Conservation (phyloP, 2,113 vertebrate species). For the Galbula dea region DNA sequence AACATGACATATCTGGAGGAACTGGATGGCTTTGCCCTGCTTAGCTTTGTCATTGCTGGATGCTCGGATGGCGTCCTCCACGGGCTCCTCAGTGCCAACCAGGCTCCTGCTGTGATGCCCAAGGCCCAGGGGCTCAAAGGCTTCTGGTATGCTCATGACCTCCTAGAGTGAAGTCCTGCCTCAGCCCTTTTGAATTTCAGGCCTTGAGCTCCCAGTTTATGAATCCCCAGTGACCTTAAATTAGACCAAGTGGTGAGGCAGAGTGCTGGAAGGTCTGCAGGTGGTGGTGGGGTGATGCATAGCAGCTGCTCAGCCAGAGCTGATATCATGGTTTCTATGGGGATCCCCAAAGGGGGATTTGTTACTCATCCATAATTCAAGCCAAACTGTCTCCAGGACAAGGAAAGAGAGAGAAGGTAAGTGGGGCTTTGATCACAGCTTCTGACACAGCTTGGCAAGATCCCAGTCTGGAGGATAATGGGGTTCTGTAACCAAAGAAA, state of each 20-base stretch:
- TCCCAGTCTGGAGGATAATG: neutral
- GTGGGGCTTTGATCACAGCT: neutral
- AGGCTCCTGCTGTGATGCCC: neutral
- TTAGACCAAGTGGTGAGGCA: neutral
- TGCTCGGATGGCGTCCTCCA: too few relatives aligned
- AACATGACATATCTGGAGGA: neutral
- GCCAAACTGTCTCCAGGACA: neutral
- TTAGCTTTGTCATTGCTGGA: neutral
- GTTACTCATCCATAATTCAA: slow-evolving; percentile 10
- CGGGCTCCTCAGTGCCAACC: fast-evolving
- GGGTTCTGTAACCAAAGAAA: neutral
- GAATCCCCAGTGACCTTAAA: neutral
- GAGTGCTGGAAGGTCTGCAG: neutral
- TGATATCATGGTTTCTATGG: fast-evolving
- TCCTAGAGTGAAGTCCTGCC: neutral
- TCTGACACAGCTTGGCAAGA: neutral
- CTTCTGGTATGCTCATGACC: neutral
- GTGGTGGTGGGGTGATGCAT: neutral
- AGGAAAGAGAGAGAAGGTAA: neutral
- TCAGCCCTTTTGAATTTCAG: neutral
- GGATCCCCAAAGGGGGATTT: neutral
- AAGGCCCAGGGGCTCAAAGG: neutral
- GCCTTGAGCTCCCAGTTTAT: neutral
- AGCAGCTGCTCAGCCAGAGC: neutral
- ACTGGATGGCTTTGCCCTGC: neutral